Conservation (phyloP, 2,888 invertebrate species). For the Emmelina monodactyla region DNA sequence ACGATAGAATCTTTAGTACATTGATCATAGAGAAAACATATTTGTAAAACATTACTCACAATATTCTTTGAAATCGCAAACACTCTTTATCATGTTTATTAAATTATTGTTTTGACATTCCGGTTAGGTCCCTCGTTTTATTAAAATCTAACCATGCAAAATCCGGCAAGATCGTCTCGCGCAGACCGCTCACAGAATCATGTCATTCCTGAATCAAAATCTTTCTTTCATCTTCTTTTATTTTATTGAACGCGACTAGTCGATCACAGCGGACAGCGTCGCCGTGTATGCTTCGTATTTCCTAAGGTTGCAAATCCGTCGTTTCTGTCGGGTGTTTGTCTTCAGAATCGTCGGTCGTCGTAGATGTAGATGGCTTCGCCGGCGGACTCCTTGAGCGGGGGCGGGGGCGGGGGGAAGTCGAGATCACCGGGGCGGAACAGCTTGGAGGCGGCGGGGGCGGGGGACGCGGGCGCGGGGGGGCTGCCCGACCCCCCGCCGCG, state of each 20-base stretch:
- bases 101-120: slow-evolving; percentile 27
- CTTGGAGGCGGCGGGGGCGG: slow-evolving; percentile 58
- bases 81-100: background rate
- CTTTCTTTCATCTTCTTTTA: too few species aligned
- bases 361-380: slow-evolving; percentile 70
- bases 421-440: slow-evolving; percentile 53
- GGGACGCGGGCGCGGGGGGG: slow-evolving; percentile 53
- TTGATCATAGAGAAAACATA: background rate
- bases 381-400: slow-evolving; percentile 69
- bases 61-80: background rate
- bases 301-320: too few species aligned
- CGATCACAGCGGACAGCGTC: too few species aligned
- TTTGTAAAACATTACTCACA: background rate
- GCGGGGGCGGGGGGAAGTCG: slow-evolving; percentile 50
- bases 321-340: too few species aligned
- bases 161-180: slow-evolving; percentile 45
- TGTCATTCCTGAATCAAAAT: too few species aligned
- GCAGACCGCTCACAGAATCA: too few species aligned
- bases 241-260: too few species aligned
- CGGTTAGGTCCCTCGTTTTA: slow-evolving; percentile 45
- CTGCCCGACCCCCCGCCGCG: slow-evolving; percentile 49
- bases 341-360: slow-evolving; percentile 56
- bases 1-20: slow-evolving; percentile 4
- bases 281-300: too few species aligned
- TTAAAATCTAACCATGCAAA: slow-evolving; percentile 28